Evolutionary conservation across 2,888 invertebrate species (phyloP).

Genomic region (Xestia c-nigrum): DNA sequence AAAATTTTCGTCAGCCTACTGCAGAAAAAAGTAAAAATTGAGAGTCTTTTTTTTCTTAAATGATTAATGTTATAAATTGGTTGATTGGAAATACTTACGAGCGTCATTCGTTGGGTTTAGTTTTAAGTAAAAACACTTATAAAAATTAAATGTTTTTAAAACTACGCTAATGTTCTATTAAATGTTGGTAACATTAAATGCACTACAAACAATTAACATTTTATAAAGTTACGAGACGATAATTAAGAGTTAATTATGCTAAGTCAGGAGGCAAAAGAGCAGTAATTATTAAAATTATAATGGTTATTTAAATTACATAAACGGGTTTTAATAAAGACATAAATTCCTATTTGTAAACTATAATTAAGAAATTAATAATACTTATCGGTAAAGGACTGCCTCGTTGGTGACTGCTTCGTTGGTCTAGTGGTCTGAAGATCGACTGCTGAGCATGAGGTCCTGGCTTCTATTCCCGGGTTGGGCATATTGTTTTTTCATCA

Average conservation of each 20-base stretch:
- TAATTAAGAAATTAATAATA: conserved; percentile 8
- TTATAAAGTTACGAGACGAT: conserved; percentile 13
- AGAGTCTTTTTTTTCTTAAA: conserved; percentile 27
- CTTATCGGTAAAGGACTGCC: not conserved
- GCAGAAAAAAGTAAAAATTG: conserved; percentile 50
- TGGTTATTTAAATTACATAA: conserved; percentile 5
- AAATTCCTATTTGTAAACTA: conserved; percentile 1
- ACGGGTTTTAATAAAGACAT: conserved; percentile 23
- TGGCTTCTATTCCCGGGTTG: not conserved
- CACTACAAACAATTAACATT: conserved; percentile 28
- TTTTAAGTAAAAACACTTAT: not conserved
- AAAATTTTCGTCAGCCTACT: conserved; percentile 60
- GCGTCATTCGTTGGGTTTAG: not conserved
- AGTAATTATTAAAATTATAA: conserved; percentile 35
- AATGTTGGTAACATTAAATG: conserved; percentile 24
- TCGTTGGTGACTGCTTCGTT: not conserved
- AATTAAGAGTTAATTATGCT: conserved; percentile 44
- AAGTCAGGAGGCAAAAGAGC: conserved; percentile 16
- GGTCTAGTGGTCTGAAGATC: not conserved
- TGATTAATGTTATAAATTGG: conserved; percentile 19
- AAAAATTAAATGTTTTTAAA: conserved; percentile 3
- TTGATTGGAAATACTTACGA: not conserved
- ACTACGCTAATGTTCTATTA: conserved; percentile 10
- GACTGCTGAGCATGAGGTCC: not conserved
- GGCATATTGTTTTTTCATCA: not conserved